phyloP scores from a whole-genome alignment of 1,140 invertebrate genomes.

The roundworm (Caenorhabditis elegans) region WBcel235 BX284604.4:17086501-17087000 shows the following conservation, averaged over 20 bases:
- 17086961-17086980: conserved; percentile 32
- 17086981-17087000: conserved; percentile 38
- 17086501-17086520: conserved; percentile 70
- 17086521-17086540: conserved; percentile 76
- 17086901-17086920: conserved; percentile 78
- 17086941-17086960: too few relatives aligned
- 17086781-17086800: too few relatives aligned
- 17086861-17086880: conserved; percentile 70
- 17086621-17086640: conserved; percentile 72
- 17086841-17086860: conserved; percentile 70
- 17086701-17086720: conserved; percentile 84
- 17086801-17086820: conserved; percentile 71
- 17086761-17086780: too few relatives aligned
- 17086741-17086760: too few relatives aligned
- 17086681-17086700: conserved; percentile 83
- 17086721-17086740: conserved; percentile 74
- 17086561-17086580: conserved; percentile 76
- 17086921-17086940: conserved; percentile 70
- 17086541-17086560: conserved; percentile 82
- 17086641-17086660: conserved; percentile 77
- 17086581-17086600: conserved; percentile 16
- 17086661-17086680: conserved; percentile 83
- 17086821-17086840: conserved; percentile 70
- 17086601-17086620: conserved; percentile 47
- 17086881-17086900: conserved; percentile 77